Evolutionary conservation across 2,797 vertebrate genomes (phyloP), one percentile per base, ranked within the genome.

Genomic region (Spatula clypeata): DNA sequence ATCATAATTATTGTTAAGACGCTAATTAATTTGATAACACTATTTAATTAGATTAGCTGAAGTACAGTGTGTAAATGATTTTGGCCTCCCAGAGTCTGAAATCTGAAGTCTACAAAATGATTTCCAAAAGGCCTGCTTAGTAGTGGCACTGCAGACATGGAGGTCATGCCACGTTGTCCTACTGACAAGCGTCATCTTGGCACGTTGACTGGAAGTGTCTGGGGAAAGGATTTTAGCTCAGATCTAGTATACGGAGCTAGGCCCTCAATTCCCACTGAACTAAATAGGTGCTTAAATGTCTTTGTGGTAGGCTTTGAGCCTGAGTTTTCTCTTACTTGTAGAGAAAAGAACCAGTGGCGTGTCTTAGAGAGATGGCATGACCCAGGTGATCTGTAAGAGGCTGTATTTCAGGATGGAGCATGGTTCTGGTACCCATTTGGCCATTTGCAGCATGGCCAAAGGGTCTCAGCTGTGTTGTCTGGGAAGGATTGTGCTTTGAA

Each of bases 21-120:
- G 31, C 60, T 94, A 90, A 94, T 96, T 95, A 91, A 94, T 91
- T 71, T 90, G 90, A 90, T 93, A 86, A 76, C 34, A 73, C n/a
- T 60, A 45, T 90, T 88, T 93, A 86, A 97, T 94, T 94, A 82
- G 47, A 81, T 88, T 93, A 92, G 49, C 73, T 91, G 47, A 88
- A 91, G 38, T 70, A 91, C 76, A 67, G 29, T 44, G 20, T 47
- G 18, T 67, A 75, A 84, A 72, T 44, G 5, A 84, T 86, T 94
- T 84, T 84, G 40, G 73, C 66, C 47, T 86, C 76, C 70, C 54
- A 32, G 54, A 90, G 34, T 21, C 70, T 85, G 74, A 93, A 76
- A 53, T 54, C 9, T 1, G 23, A 81, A 36, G 51, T 57, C 57
- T 69, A 74, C 26, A 38, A 34, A 89, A 82, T 0, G 0, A 45